Evolutionary conservation across 2,888 invertebrate species (phyloP), one percentile per base, ranked within the genome.

Genomic region (Drosophila subquinaria): DNA sequence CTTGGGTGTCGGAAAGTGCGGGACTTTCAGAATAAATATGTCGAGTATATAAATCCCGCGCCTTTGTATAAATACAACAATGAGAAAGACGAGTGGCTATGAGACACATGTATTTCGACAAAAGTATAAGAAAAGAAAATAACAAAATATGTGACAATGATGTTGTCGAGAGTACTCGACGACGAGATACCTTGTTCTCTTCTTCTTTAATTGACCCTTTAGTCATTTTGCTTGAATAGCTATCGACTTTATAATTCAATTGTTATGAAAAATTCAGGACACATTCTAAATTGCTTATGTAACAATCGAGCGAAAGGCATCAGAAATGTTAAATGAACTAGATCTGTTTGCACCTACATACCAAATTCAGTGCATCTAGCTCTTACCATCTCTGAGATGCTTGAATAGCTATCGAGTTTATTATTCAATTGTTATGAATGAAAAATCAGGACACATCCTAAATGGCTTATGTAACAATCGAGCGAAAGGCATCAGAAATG

Each of bases 81-180:
- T 66, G 73, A 65, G 59, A 45, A 72, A 75, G 62, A 55, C 47
- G 57, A 83, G 66, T 67, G 68, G 11, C 43, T 45, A 47, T 62
- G 79, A 78, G 85, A 66, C 67, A 78, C 62, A 60, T 50, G 51
- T 69, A 72, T 68, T 83, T 83, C 66, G 53, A 77, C 53, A 15
- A 53, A 40, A 38, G 48, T 17, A 61, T 42, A 30, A 11, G 10
- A 11, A 35, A 35, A 17, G 20, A 11, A 11, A 20, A 8, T 8
- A 17, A 38, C 27, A 30, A n/a, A 20, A 51, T n/a, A n/a, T 27
- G 47, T 23, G 5, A 38, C 3, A 36, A 36, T 36, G 35, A 3
- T 36, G 3, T 47, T 15, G 15, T 40, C 3, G 15, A 40, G n/a
- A 17, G 40, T 40, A 15, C 40, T 40, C 40, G 9, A 40, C 40